Evolutionary conservation across 2,888 invertebrate genomes (phyloP).

Genomic region (Rhyacophila evoluta): DNA sequence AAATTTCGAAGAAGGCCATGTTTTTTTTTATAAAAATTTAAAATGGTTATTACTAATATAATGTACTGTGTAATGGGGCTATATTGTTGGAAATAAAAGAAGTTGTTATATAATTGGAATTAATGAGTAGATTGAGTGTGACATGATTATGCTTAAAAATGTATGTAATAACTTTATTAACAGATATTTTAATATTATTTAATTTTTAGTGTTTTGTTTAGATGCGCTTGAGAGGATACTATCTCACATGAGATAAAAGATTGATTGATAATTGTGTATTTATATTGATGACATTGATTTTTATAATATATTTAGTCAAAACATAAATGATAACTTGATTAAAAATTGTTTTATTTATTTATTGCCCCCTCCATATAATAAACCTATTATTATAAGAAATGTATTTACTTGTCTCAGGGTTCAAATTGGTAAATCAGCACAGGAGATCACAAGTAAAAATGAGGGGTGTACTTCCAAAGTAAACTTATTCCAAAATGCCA

Average conservation of each 20-base stretch:
- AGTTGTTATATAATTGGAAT: neutral
- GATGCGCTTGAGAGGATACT: neutral
- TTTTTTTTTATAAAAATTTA: neutral
- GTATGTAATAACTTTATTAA: constrained; percentile 15
- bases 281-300: constrained; percentile 35
- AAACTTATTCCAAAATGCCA: too few relatives aligned
- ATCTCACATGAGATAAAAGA: neutral
- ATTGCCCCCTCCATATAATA: too few relatives aligned
- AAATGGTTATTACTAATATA: neutral
- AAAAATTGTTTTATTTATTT: constrained; percentile 20
- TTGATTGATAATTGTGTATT: constrained; percentile 27
- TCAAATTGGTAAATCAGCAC: too few relatives aligned
- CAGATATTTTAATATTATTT: constrained; percentile 19
- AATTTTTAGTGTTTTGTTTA: constrained; percentile 17
- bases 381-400: too few relatives aligned
- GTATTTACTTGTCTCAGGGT: too few relatives aligned
- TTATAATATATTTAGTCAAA: constrained; percentile 41
- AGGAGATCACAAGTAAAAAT: too few relatives aligned
- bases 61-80: neutral
- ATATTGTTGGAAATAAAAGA: neutral
- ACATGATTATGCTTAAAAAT: neutral
- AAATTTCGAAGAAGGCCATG: neutral
- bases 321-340: constrained; percentile 31
- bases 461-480: too few relatives aligned
- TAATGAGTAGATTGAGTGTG: neutral